Conservation (phyloP, 2,888 invertebrate species). For the Melinaea menophilus region DNA sequence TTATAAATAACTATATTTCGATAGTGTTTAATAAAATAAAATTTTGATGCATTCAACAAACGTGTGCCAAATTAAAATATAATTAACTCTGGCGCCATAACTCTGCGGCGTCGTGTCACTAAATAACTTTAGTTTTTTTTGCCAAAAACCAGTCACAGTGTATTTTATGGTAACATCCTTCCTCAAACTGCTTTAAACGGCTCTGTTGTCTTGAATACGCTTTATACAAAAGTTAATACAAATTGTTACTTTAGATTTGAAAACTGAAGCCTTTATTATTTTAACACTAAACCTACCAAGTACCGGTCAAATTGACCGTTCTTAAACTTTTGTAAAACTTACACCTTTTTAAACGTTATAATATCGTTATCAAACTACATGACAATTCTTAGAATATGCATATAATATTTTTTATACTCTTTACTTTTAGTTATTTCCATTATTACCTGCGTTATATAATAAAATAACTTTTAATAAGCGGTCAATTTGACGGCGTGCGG, state of each 20-base stretch:
- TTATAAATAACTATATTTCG: constrained; percentile 1
- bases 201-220: not conserved
- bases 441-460: too few species aligned
- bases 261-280: too few species aligned
- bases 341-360: too few species aligned
- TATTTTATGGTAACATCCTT: not conserved
- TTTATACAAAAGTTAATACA: not conserved
- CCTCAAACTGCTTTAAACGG: not conserved
- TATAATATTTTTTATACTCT: too few species aligned
- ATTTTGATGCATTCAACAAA: constrained; percentile 7
- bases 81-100: constrained; percentile 8
- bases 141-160: constrained; percentile 14
- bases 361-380: too few species aligned
- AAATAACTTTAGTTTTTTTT: constrained; percentile 17
- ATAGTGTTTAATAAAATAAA: not conserved
- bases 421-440: too few species aligned
- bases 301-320: too few species aligned
- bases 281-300: too few species aligned
- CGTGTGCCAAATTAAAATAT: constrained; percentile 16
- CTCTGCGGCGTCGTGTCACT: constrained; percentile 10
- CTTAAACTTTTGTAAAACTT: too few species aligned
- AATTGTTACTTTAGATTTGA: not conserved
- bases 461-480: too few species aligned
- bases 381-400: too few species aligned
- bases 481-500: too few species aligned